Base-by-base conservation (phyloP, 2,113 vertebrate species). In the Proteles cristata region DNA sequence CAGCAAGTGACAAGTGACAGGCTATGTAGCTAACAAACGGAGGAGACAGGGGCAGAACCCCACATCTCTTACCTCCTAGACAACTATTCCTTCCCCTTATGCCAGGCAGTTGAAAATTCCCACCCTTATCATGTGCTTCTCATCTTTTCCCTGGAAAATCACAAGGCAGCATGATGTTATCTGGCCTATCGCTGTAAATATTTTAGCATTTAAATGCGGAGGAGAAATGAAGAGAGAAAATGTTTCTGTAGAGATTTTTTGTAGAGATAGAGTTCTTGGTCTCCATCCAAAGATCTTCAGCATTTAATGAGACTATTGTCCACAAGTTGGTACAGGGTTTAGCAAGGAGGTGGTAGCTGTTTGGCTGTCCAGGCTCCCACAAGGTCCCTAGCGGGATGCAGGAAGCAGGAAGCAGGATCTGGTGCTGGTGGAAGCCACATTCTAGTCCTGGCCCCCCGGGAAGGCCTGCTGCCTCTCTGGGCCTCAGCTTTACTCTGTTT, bases 231-330 rank as follows among this genome's bases (percentile, higher is more conserved):
- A 94, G 53, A 82, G 71, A 87, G 74, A 86, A 87, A 79, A 97
- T 91, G 53, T 93, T 79, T 90, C 61, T 74, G 68, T 68, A 55
- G 61, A 97, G 92, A 94, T 97, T 85, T 87, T 84, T 82, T 88
- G 3, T 48, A 92, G 90, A 74, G 43, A 89, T 95, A 97, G 25
- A 71, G 33, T n/a, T 92, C 16, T 69, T 93, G 88, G 93, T 61
- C 90, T 77, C 71, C 35, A 31, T 94, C 94, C 96, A 85, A 93
- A 94, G 74, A 76, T 45, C 71, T 83, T 85, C 50, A 94, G 88
- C 66, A 69, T 55, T 97, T 97, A 96, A 93, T 86, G 88, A 66
- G 86, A 84, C 65, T 89, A 5, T 93, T 93, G 95, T 97, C 95
- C 89, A 48, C 74, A 96, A 86, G 95, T 33, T 79, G 43, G 83